A percentile compares a stretch with the other conserved stretches of the same genome.
These are phyloP conservation scores for Crypturellus tataupa DNA, from an alignment of 2,797 vertebrate genomes.

Conservation along the genomic window DNA sequence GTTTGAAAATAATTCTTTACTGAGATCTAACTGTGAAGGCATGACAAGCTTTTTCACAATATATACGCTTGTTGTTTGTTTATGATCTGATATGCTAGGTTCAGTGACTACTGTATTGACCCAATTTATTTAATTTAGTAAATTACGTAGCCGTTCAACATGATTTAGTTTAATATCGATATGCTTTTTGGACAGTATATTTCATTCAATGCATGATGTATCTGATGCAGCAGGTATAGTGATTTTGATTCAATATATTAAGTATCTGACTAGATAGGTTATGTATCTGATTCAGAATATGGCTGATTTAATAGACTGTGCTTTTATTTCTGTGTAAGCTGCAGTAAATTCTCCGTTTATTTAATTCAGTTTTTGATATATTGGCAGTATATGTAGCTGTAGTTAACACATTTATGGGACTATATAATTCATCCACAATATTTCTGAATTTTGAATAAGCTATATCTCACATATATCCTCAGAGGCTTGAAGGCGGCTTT, in stretches of 20 bases:
- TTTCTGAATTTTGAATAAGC: constrained; percentile 41
- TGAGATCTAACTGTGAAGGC: background rate
- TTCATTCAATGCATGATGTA: constrained; percentile 26
- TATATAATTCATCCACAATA: constrained; percentile 29
- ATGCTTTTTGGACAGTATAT: background rate
- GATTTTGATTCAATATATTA: constrained; percentile 56
- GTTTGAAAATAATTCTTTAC: background rate
- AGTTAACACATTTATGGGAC: constrained; percentile 31
- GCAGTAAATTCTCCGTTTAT: constrained; percentile 39
- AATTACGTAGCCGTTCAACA: background rate
- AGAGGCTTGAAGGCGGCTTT: background rate
- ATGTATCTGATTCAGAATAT: constrained; percentile 17
- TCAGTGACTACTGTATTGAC: constrained; percentile 13
- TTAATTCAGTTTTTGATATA: constrained; percentile 40
- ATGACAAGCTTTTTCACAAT: background rate
- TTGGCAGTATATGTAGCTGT: constrained; percentile 7
- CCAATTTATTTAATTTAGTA: constrained; percentile 50
- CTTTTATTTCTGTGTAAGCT: constrained; percentile 34
- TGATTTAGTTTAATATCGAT: constrained; percentile 40
- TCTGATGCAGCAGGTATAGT: constrained; percentile 9
- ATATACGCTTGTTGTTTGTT: constrained; percentile 8
- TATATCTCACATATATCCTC: background rate
- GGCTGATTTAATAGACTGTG: constrained; percentile 27
- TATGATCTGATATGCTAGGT: background rate
- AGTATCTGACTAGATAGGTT: constrained; percentile 36